Evolutionary conservation across 2,888 invertebrate genomes (phyloP).

Genomic region (Calliphora vomitoria): DNA sequence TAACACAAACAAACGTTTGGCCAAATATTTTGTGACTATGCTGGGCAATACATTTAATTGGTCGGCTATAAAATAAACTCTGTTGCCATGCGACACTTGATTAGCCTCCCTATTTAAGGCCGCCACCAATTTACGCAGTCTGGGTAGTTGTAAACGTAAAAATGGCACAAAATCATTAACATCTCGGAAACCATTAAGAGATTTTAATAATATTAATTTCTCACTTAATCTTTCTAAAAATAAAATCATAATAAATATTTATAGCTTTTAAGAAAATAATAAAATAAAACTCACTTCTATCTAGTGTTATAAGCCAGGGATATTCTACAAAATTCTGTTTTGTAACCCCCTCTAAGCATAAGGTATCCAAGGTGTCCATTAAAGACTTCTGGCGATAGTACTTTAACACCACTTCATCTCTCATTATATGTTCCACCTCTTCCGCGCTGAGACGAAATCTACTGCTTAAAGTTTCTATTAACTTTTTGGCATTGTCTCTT

Average conservation of each 20-base stretch:
- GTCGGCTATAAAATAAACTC: constrained; percentile 87
- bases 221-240: constrained; percentile 78
- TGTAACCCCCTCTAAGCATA: constrained; percentile 78
- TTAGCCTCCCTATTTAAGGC: constrained; percentile 83
- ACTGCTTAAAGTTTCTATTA: constrained; percentile 76
- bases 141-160: constrained; percentile 84
- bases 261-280: neutral
- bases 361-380: constrained; percentile 75
- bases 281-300: constrained; percentile 76
- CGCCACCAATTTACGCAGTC: constrained; percentile 78
- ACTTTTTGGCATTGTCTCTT: constrained; percentile 49
- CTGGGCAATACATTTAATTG: constrained; percentile 85
- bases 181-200: constrained; percentile 82
- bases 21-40: constrained; percentile 85
- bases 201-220: constrained; percentile 84
- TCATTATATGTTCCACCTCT: constrained; percentile 78
- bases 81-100: constrained; percentile 85
- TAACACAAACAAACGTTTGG: constrained; percentile 86
- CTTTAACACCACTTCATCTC: constrained; percentile 78
- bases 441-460: constrained; percentile 76
- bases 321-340: constrained; percentile 81
- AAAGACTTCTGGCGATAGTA: constrained; percentile 76
- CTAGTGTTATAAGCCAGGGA: constrained; percentile 82
- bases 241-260: neutral
- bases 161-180: constrained; percentile 86